Evolutionary conservation across 2,888 invertebrate genomes (phyloP).

Genomic region (Diaperis boleti): DNA sequence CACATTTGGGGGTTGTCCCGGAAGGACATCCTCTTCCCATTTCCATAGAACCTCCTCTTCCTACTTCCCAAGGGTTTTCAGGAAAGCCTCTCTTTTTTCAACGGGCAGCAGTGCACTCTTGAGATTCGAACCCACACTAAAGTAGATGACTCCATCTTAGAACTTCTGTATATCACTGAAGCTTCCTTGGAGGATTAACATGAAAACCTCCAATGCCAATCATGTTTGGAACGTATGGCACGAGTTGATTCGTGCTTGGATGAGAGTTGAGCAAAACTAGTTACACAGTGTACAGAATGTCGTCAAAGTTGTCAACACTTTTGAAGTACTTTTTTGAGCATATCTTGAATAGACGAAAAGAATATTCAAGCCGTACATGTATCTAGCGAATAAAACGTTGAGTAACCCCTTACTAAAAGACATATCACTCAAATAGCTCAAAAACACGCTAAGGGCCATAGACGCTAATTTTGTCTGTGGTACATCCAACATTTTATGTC

Average conservation of each 20-base stretch:
- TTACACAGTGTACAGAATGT: slow-evolving; percentile 52
- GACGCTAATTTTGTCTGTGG: too few relatives aligned
- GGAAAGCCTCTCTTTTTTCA: slow-evolving; percentile 68
- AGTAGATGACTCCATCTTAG: slow-evolving; percentile 70
- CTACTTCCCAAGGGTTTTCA: slow-evolving; percentile 70
- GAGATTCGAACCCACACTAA: slow-evolving; percentile 73
- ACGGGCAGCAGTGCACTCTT: slow-evolving; percentile 69
- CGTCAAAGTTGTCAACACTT: slow-evolving; percentile 47
- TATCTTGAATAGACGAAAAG: too few relatives aligned
- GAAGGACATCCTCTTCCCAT: slow-evolving; percentile 70
- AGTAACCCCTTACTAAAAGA: too few relatives aligned
- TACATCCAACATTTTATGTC: too few relatives aligned
- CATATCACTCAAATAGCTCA: too few relatives aligned
- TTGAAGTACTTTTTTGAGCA: too few relatives aligned
- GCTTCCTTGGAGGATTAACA: slow-evolving; percentile 50
- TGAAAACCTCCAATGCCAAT: slow-evolving; percentile 72
- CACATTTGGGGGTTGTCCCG: slow-evolving; percentile 61
- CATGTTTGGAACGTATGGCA: too few relatives aligned
- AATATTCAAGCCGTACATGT: too few relatives aligned
- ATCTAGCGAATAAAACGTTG: too few relatives aligned
- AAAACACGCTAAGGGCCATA: too few relatives aligned
- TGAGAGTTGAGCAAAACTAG: slow-evolving; percentile 59
- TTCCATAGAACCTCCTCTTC: slow-evolving; percentile 77
- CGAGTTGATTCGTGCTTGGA: too few relatives aligned
- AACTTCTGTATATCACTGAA: slow-evolving; percentile 67